Evolutionary conservation across 2,113 vertebrate species (phyloP).

Genomic region (Cheirogaleus medius): DNA sequence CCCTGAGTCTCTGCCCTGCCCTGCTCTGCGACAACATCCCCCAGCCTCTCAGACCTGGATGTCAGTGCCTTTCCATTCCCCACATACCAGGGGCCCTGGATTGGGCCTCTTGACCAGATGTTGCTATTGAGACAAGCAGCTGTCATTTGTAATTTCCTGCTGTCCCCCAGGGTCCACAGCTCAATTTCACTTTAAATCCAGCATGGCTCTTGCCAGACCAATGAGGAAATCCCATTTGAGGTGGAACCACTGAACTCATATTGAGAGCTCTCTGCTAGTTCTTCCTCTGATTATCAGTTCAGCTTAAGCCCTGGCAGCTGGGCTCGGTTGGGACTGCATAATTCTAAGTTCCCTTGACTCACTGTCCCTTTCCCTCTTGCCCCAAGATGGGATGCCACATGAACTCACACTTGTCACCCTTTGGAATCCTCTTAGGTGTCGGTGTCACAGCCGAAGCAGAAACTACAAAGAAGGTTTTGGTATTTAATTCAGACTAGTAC

Average conservation of each 20-base stretch:
- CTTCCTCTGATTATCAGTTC: background rate
- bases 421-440: background rate
- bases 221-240: conserved; percentile 22
- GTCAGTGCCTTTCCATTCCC: background rate
- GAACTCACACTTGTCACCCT: background rate
- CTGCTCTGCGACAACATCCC: background rate
- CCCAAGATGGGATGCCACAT: background rate
- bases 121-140: conserved; percentile 38
- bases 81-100: background rate
- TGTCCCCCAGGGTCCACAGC: background rate
- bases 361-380: background rate
- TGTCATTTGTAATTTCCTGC: conserved; percentile 65
- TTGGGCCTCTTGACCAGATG: conserved; percentile 38
- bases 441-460: background rate
- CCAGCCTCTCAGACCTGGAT: background rate
- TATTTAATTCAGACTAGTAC: conserved; percentile 50
- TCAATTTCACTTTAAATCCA: conserved; percentile 70
- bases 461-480: conserved; percentile 36
- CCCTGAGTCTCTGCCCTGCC: background rate
- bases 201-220: conserved; percentile 37
- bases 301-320: conserved; percentile 16
- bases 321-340: background rate
- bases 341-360: background rate
- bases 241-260: conserved; percentile 37
- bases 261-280: background rate